Evolutionary conservation across 2,113 vertebrate species (phyloP).

Genomic region (Gopherus flavomarginatus): DNA sequence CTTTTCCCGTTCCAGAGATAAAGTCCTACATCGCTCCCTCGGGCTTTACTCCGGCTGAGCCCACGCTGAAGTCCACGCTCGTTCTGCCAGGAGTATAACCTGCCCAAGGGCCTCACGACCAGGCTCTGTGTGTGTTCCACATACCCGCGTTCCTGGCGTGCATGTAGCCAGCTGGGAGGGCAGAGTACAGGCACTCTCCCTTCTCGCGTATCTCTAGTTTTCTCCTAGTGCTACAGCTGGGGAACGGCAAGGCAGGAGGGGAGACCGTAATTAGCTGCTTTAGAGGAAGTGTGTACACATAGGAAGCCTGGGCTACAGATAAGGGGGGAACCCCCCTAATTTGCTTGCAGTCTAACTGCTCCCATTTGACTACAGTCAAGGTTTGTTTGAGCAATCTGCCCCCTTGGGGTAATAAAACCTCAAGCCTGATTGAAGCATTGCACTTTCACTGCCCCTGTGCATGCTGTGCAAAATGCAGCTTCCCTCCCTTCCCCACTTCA

Average conservation of each 20-base stretch:
- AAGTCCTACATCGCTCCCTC: neutral
- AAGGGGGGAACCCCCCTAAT: neutral
- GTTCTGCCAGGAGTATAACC: neutral
- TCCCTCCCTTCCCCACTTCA: neutral
- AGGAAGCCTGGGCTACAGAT: neutral
- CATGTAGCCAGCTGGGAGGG: neutral
- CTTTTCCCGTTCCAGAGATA: neutral
- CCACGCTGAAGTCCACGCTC: neutral
- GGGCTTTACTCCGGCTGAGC: neutral
- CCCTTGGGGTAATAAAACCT: neutral
- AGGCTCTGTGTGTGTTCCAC: neutral
- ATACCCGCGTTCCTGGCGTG: neutral
- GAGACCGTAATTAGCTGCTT: neutral
- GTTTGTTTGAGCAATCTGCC: neutral
- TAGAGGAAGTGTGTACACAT: neutral
- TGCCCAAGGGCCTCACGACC: too few species aligned
- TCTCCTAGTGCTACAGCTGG: neutral
- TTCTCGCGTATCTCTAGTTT: neutral
- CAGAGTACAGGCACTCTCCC: neutral
- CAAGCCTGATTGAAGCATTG: neutral
- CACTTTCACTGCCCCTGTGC: neutral
- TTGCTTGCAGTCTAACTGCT: neutral
- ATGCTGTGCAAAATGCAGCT: neutral
- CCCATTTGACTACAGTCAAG: neutral
- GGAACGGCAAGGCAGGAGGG: neutral